These are phyloP conservation scores for Trissonchulus sp. DNA, from an alignment of 2,888 invertebrate species.

Conservation along the genomic window DNA sequence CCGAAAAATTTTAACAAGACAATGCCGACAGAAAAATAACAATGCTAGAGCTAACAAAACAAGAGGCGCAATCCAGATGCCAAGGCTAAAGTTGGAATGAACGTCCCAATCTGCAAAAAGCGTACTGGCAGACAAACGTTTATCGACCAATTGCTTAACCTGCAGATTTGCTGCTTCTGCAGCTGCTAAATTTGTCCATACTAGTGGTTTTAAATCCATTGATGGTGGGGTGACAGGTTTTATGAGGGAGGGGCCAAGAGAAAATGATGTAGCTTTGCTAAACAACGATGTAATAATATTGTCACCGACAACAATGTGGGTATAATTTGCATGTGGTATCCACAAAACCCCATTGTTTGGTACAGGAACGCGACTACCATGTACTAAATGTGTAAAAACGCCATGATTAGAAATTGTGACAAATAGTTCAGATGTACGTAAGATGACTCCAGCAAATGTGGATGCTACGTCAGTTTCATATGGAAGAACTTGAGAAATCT, in stretches of 20 bases:
- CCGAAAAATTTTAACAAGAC: too few relatives aligned
- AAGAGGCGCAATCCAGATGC: too few relatives aligned
- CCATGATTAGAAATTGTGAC: neutral
- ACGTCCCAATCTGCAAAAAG: too few relatives aligned
- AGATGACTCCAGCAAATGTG: neutral
- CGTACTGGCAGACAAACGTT: too few relatives aligned
- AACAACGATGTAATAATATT: neutral
- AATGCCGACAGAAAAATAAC: too few relatives aligned
- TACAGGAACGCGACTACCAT: neutral
- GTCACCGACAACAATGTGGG: conserved; percentile 12
- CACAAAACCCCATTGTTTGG: conserved; percentile 2
- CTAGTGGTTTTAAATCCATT: conserved; percentile 1
- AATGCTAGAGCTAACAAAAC: too few relatives aligned
- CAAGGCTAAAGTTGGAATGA: too few relatives aligned
- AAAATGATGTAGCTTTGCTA: too few relatives aligned
- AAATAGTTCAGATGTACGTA: neutral
- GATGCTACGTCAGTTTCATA: too few relatives aligned
- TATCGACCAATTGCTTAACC: neutral
- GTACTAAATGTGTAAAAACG: neutral
- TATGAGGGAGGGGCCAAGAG: too few relatives aligned
- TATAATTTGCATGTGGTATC: conserved; percentile 1
- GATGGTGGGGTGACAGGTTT: too few relatives aligned
- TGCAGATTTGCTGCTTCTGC: conserved; percentile 5
- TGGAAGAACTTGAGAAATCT: too few relatives aligned
- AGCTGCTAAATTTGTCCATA: neutral